Evolutionary conservation across 2,113 vertebrate species (phyloP), one percentile per base, ranked within the genome.

Genomic region (Microcebus griseorufus): DNA sequence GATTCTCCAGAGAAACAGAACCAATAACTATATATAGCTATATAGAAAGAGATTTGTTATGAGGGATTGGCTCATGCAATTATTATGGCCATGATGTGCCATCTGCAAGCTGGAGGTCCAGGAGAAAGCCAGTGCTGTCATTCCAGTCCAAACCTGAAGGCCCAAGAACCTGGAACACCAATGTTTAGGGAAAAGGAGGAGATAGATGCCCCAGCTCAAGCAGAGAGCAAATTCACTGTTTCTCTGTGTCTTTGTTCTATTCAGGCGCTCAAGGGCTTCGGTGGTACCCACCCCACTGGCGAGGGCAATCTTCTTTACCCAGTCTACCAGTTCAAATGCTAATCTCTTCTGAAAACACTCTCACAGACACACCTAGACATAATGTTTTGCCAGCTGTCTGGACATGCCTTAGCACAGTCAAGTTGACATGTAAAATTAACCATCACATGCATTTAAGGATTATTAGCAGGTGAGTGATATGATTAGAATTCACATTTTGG

Each of bases 401-500:
- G 11, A 14, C 6, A 55, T n/a, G 11, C 10, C 23, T 55, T 53
- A 95, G n/a, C 29, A 22, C 60, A 53, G 3, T 67, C n/a, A 51
- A 39, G 0, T 10, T 86, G 53, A 79, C 42, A 29, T 9, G 51
- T 9, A 64, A 39, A 76, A 76, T 51, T 51, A 95, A 53, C 18
- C 2, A 42, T 42, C 55, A 86, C 29, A 55, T 27, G 32, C 27
- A 11, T 72, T 79, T 58, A 78, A 51, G n/a, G 27, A 62, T 67
- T 55, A 72, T 51, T n/a, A 70, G 39, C n/a, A 83, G 62, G 89
- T 55, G 5, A 89, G 16, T 91, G 18, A 79, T 62, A 29, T 37
- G 58, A 37, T 51, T 87, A 94, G 48, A 90, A 78, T 51, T 93
- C 48, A 91, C 8, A 69, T 86, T 95, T 96, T 75, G 22, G 67